A percentile compares a stretch with the other conserved stretches of the same genome.
phyloP scores from a whole-genome alignment of 2,797 vertebrate species.

The Nothura maculosa region DNA sequence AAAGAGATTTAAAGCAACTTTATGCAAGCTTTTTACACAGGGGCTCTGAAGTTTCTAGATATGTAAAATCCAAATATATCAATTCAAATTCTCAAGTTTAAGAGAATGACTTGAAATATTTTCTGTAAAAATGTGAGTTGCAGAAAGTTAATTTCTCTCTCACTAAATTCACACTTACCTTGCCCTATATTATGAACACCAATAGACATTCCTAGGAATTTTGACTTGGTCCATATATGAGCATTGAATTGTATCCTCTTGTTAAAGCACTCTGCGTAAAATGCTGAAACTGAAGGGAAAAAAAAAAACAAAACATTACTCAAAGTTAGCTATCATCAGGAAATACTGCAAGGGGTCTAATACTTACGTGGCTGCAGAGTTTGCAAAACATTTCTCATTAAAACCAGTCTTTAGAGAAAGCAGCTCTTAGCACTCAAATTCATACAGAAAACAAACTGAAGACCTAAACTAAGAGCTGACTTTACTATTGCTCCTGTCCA shows the following conservation, averaged over 20 bases:
- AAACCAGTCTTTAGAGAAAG: not conserved
- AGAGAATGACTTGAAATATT: not conserved
- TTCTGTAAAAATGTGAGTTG: not conserved
- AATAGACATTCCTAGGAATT: conserved; percentile 98
- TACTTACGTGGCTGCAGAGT: not conserved
- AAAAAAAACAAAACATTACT: not conserved
- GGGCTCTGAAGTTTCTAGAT: not conserved
- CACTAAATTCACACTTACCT: conserved; percentile 81
- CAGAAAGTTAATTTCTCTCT: not conserved
- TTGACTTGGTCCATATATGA: conserved; percentile 99
- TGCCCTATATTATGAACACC: conserved; percentile 99
- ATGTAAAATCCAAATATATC: not conserved
- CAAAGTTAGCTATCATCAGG: not conserved
- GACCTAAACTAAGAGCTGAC: not conserved
- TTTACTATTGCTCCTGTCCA: not conserved
- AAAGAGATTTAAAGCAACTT: not conserved
- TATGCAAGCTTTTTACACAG: not conserved
- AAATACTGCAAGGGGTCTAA: not conserved
- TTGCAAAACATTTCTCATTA: not conserved
- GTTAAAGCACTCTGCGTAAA: conserved; percentile 96
- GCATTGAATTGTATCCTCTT: conserved; percentile 99
- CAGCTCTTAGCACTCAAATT: not conserved
- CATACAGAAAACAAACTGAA: not conserved
- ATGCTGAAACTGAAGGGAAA: conserved; percentile 92
- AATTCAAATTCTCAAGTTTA: not conserved